Conservation (phyloP, 1,140 invertebrate species). For the Lepidotrigona ventralis region DNA sequence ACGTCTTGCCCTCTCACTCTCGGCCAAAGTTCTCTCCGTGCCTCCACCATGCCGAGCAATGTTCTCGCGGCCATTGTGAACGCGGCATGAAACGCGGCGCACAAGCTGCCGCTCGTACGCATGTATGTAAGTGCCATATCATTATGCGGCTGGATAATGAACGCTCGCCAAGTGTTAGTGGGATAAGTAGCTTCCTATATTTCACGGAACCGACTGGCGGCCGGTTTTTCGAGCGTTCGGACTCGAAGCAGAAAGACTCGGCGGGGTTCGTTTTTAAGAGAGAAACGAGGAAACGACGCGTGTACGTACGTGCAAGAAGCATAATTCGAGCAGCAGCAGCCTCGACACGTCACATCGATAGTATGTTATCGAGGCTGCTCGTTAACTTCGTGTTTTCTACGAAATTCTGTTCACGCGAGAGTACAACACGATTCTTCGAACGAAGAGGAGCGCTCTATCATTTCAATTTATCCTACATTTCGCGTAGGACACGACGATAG, state of each 20-base stretch:
- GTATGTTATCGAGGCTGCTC: background rate
- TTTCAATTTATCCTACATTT: background rate
- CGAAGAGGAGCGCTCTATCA: background rate
- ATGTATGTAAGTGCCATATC: conserved; percentile 61
- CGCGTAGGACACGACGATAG: background rate
- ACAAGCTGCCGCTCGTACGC: conserved; percentile 56
- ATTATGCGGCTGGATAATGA: conserved; percentile 63
- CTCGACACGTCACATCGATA: background rate
- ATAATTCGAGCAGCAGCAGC: background rate
- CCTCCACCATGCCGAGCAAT: background rate
- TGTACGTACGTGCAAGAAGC: background rate
- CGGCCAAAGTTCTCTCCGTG: background rate
- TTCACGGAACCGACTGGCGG: conserved; percentile 40
- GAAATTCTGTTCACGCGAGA: background rate
- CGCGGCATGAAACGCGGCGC: conserved; percentile 28
- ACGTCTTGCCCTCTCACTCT: background rate
- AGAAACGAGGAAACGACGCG: conserved; percentile 23
- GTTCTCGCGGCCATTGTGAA: conserved; percentile 56
- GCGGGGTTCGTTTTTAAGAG: conserved; percentile 26
- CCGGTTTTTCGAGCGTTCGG: conserved; percentile 16
- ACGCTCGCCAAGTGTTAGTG: conserved; percentile 48
- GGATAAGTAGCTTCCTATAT: conserved; percentile 63
- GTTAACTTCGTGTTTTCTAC: background rate
- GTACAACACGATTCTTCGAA: background rate
- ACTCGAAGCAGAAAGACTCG: conserved; percentile 3